These are phyloP conservation scores for Nemopilema nomurai DNA, from an alignment of 30 jellyfish, hydroid and myxozoan genomes.

Conservation along the genomic window DNA sequence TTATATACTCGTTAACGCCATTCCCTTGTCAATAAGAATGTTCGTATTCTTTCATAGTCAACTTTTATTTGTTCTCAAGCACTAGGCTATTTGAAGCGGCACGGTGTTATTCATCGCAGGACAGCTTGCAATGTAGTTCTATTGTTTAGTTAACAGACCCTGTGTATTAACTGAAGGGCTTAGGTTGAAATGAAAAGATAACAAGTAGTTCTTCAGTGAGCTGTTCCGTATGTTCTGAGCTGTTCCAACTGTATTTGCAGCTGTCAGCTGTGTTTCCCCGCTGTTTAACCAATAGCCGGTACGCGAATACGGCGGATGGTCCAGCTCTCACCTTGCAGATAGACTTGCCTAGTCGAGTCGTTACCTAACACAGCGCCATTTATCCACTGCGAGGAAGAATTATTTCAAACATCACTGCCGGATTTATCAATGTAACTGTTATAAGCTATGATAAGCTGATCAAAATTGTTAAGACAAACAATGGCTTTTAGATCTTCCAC, in stretches of 20 bases:
- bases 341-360: background rate
- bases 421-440: too few species aligned
- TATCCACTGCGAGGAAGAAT: too few species aligned
- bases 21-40: background rate
- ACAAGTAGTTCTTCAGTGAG: background rate
- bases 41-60: background rate
- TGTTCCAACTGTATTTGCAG: slow-evolving; percentile 33
- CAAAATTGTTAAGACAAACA: too few species aligned
- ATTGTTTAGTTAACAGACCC: background rate
- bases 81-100: background rate
- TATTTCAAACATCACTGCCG: too few species aligned
- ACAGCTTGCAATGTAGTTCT: background rate
- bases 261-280: slow-evolving; percentile 25
- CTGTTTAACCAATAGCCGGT: background rate
- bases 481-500: too few species aligned
- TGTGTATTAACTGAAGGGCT: background rate
- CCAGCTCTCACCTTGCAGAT: background rate
- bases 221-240: slow-evolving; percentile 1
- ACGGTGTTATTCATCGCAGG: background rate
- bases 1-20: background rate
- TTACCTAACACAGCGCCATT: background rate
- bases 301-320: background rate
- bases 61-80: background rate
- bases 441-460: too few species aligned
- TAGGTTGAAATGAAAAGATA: background rate